These are phyloP conservation scores for Chouioia cunea DNA, from an alignment of 2,888 invertebrate genomes.

Conservation along the genomic window DNA sequence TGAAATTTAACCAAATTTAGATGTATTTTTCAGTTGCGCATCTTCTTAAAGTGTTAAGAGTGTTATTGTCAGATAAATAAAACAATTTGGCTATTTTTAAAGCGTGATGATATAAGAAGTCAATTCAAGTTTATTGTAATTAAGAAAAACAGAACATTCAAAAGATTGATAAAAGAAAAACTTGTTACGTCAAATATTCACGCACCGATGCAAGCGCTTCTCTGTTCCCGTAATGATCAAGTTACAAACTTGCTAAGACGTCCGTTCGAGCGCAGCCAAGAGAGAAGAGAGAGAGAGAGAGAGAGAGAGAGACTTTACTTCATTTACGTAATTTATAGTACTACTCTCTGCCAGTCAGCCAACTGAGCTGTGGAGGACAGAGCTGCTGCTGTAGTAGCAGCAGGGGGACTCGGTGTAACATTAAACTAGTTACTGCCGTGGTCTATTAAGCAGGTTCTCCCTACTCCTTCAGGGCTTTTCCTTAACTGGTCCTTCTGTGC, in stretches of 20 bases:
- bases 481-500: conserved; percentile 25
- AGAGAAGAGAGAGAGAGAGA: not conserved
- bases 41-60: no score
- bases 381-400: conserved; percentile 43
- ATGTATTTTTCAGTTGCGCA: no score
- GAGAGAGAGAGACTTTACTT: conserved; percentile 56
- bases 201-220: no score
- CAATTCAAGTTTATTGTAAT: no score
- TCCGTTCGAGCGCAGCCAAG: conserved; percentile 51
- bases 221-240: conserved; percentile 56
- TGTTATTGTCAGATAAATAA: no score
- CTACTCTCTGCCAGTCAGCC: conserved; percentile 54
- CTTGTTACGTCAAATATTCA: no score
- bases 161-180: no score
- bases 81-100: no score
- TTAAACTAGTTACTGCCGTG: conserved; percentile 58
- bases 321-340: conserved; percentile 64
- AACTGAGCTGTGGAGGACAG: conserved; percentile 47
- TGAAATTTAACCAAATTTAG: no score
- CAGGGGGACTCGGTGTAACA: conserved; percentile 54
- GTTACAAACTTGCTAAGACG: conserved; percentile 63
- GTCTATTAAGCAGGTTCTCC: conserved; percentile 51
- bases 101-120: no score
- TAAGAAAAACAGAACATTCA: no score
- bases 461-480: conserved; percentile 40